These are phyloP conservation scores for Caloenas nicobarica DNA, from an alignment of 2,113 vertebrate species.

Conservation along the genomic window DNA sequence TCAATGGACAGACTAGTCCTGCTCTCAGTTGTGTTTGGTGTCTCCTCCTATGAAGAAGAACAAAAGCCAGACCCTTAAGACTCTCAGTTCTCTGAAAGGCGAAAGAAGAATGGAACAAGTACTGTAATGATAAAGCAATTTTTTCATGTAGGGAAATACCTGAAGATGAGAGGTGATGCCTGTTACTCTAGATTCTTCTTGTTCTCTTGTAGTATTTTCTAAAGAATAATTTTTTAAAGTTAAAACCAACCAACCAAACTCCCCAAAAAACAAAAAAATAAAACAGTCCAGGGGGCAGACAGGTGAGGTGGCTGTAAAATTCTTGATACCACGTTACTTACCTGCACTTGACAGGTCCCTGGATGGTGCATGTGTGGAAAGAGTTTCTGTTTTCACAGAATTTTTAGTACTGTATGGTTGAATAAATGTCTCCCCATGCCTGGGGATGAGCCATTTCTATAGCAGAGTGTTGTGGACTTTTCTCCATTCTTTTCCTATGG, in stretches of 20 bases:
- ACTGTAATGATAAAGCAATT: not conserved
- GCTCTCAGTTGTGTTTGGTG: not conserved
- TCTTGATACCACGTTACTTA: not conserved
- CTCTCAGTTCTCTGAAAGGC: not conserved
- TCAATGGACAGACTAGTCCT: not conserved
- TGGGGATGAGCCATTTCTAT: not conserved
- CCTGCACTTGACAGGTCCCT: not conserved
- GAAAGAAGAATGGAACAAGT: not conserved
- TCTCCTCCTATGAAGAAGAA: conserved; percentile 1
- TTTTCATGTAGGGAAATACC: not conserved
- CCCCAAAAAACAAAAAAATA: not conserved
- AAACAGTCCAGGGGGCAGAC: not conserved
- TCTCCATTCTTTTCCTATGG: not conserved
- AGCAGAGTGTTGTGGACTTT: not conserved
- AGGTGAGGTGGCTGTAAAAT: not conserved
- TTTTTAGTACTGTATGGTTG: not conserved
- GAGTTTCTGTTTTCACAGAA: not conserved
- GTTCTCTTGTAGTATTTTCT: not conserved
- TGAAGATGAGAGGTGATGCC: not conserved
- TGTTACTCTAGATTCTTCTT: not conserved
- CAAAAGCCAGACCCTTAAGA: not conserved
- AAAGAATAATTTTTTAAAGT: not conserved
- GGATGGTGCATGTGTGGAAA: not conserved
- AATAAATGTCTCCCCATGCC: not conserved
- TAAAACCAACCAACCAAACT: not conserved